Percentiles rank a stretch among this genome's conserved stretches.
These are phyloP conservation scores for Pseudolycoriella hygida DNA, from an alignment of 2,888 invertebrate species.

Conservation along the genomic window DNA sequence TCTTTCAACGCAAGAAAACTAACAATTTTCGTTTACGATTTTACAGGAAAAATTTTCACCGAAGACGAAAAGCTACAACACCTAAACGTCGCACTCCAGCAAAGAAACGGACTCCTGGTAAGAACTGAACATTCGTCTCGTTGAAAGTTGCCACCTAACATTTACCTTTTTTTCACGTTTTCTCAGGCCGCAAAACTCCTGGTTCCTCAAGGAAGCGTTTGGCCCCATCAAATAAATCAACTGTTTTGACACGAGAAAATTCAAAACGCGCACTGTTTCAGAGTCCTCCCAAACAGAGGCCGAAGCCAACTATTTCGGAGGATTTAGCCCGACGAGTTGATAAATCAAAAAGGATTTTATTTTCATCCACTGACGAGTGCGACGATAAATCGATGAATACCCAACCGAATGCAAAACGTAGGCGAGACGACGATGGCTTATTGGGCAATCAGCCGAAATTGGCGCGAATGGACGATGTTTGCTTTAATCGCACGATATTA, in stretches of 20 bases:
- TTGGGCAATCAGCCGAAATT: background rate
- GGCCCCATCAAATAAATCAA: slow-evolving; percentile 13
- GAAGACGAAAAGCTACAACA: slow-evolving; percentile 13
- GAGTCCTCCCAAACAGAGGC: slow-evolving; percentile 39
- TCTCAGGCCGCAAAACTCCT: slow-evolving; percentile 16
- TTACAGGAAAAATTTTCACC: background rate
- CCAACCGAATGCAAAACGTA: background rate
- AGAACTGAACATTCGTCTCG: slow-evolving; percentile 17
- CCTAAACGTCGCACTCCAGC: slow-evolving; percentile 18
- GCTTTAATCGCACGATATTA: background rate
- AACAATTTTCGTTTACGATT: no score
- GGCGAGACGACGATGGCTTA: background rate
- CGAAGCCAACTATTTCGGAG: slow-evolving; percentile 17
- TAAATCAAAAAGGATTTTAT: slow-evolving; percentile 46
- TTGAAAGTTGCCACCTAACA: slow-evolving; percentile 14
- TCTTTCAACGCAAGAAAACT: no score
- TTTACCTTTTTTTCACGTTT: background rate
- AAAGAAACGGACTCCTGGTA: slow-evolving; percentile 20
- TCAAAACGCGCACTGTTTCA: slow-evolving; percentile 57
- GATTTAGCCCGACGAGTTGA: slow-evolving; percentile 33
- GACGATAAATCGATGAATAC: background rate
- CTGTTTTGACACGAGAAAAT: slow-evolving; percentile 32
- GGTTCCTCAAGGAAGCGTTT: slow-evolving; percentile 4
- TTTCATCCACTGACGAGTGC: slow-evolving; percentile 17
- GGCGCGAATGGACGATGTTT: background rate